These are phyloP conservation scores for Amphiprion clarkii DNA, from an alignment of 2,797 vertebrate species.

Conservation along the genomic window DNA sequence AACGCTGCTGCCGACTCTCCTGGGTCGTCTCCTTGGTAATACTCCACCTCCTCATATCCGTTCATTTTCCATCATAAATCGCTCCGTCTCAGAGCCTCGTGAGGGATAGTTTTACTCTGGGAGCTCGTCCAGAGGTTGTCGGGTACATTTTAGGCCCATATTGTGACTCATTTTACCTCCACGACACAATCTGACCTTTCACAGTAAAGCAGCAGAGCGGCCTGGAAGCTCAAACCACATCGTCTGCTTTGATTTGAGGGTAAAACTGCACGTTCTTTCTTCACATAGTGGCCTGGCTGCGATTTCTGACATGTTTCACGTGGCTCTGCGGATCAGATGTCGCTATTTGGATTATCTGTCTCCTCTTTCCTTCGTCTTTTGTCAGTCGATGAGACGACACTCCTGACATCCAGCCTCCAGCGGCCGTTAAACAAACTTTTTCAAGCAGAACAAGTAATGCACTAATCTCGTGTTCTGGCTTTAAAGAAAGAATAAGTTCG, in stretches of 20 bases:
- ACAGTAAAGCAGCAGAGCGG: too few species aligned
- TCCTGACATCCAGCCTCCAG: conserved; percentile 14
- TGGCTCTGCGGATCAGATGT: conserved; percentile 21
- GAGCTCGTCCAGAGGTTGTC: too few species aligned
- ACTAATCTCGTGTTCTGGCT: not conserved
- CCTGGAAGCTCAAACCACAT: not conserved
- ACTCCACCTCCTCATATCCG: not conserved
- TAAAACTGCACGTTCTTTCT: too few species aligned
- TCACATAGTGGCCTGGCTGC: not conserved
- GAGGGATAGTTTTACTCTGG: too few species aligned
- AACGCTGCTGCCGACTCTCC: conserved; percentile 9
- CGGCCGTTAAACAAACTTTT: conserved; percentile 25
- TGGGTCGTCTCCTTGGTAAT: not conserved
- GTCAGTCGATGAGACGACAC: conserved; percentile 2
- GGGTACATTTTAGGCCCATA: too few species aligned
- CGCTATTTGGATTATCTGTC: conserved; percentile 8
- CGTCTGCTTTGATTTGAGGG: not conserved
- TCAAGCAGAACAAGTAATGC: not conserved
- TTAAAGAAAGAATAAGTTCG: not conserved
- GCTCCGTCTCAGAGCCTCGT: too few species aligned
- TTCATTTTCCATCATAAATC: not conserved
- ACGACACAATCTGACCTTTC: too few species aligned
- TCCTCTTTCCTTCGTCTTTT: conserved; percentile 36
- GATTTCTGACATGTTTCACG: conserved; percentile 29
- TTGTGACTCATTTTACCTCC: too few species aligned